These are phyloP conservation scores for Brachionus rotundiformis DNA, from an alignment of 1,140 invertebrate species.

Conservation along the genomic window DNA sequence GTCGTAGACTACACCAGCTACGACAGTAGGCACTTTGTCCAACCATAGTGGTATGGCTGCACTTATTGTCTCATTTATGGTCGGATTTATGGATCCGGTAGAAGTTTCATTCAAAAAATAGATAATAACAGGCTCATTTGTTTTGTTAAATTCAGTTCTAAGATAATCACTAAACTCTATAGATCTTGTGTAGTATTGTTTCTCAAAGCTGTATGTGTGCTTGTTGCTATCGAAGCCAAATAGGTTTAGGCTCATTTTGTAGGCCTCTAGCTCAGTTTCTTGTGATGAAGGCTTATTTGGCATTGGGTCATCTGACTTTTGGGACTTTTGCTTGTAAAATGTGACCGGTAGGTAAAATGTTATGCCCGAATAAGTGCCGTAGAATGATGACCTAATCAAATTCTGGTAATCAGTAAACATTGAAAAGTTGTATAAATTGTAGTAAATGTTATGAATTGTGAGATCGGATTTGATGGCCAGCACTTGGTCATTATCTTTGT, in stretches of 20 bases:
- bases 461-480: conserved; percentile 47
- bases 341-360: conserved; percentile 40
- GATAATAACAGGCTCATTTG: conserved; percentile 3
- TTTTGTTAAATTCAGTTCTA: conserved; percentile 24
- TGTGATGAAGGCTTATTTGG: not conserved
- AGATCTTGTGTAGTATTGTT: conserved; percentile 49
- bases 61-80: conserved; percentile 30
- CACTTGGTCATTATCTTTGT: conserved; percentile 27
- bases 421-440: conserved; percentile 41
- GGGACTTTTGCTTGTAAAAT: not conserved
- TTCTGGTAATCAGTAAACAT: conserved; percentile 39
- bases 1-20: conserved; percentile 45
- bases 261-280: not conserved
- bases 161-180: conserved; percentile 45
- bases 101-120: conserved; percentile 47
- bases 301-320: not conserved
- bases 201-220: conserved; percentile 49
- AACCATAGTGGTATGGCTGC: conserved; percentile 41
- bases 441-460: conserved; percentile 45
- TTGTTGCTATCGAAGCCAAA: conserved; percentile 41
- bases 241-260: conserved; percentile 29
- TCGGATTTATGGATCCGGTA: not conserved
- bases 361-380: conserved; percentile 43
- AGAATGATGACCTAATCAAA: conserved; percentile 34
- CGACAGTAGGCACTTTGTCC: conserved; percentile 37